These are phyloP conservation scores for Isichthys henryi DNA, from an alignment of 2,113 vertebrate genomes.

Conservation along the genomic window DNA sequence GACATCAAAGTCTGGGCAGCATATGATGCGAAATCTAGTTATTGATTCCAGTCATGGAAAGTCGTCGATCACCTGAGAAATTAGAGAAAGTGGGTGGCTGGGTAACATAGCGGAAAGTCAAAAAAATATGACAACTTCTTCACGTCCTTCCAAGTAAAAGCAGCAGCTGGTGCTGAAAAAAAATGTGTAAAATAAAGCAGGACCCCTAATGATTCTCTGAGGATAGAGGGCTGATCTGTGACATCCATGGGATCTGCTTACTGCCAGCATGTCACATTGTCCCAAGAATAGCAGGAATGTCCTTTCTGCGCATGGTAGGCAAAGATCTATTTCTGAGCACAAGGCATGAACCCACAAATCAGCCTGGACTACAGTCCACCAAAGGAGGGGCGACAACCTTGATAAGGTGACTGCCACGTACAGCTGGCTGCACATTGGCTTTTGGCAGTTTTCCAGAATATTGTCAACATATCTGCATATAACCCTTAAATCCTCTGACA, in stretches of 20 bases:
- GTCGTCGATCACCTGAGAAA: not conserved
- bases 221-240: not conserved
- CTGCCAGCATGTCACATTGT: not conserved
- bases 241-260: not conserved
- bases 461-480: not conserved
- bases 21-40: not conserved
- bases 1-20: not conserved
- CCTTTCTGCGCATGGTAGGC: not conserved
- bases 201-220: not conserved
- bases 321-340: not conserved
- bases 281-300: not conserved
- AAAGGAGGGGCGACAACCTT: not conserved
- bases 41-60: no score
- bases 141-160: not conserved
- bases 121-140: not conserved
- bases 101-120: not conserved
- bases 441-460: not conserved
- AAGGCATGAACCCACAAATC: not conserved
- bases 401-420: not conserved
- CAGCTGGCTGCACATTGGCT: not conserved
- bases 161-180: not conserved
- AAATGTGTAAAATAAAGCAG: not conserved
- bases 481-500: not conserved
- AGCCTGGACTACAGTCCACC: not conserved
- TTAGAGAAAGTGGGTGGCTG: not conserved